phyloP scores from a whole-genome alignment of 2,113 vertebrate species.

The Seriola aureovittata region DNA sequence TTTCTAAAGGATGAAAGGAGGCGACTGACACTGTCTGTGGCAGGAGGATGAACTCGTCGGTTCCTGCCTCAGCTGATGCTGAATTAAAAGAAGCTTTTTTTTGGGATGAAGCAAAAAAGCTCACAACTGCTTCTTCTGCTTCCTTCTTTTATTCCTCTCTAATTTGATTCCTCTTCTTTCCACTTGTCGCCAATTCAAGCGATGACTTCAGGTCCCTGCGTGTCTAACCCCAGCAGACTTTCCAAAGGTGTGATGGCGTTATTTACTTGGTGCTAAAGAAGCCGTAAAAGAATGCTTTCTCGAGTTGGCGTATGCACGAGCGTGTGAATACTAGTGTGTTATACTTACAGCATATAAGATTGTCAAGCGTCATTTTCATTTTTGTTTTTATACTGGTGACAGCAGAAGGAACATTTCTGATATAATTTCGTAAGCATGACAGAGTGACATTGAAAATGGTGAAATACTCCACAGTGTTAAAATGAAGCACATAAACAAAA shows the following conservation, averaged over 20 bases:
- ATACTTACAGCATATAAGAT: neutral
- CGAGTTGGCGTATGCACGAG: neutral
- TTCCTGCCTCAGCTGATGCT: neutral
- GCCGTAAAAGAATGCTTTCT: neutral
- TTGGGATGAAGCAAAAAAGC: neutral
- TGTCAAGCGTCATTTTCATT: no score
- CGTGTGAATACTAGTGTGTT: neutral
- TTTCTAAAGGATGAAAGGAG: neutral
- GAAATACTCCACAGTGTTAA: neutral
- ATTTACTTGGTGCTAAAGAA: conserved; percentile 11
- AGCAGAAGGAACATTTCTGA: neutral
- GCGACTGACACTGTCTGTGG: neutral
- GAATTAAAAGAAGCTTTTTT: conserved; percentile 6
- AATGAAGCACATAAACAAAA: neutral
- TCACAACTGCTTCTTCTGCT: neutral
- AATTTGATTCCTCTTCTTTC: neutral
- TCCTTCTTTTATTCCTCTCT: neutral
- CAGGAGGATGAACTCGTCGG: neutral
- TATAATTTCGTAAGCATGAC: neutral
- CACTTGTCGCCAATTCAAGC: neutral
- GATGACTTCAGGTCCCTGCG: neutral
- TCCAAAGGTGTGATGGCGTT: conserved; percentile 1
- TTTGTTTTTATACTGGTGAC: neutral
- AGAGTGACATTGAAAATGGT: neutral
- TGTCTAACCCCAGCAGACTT: neutral